A percentile compares a stretch with the other conserved stretches of the same genome.
phyloP scores from a whole-genome alignment of 1,140 invertebrate genomes.

The Drosophila yakuba region DNA sequence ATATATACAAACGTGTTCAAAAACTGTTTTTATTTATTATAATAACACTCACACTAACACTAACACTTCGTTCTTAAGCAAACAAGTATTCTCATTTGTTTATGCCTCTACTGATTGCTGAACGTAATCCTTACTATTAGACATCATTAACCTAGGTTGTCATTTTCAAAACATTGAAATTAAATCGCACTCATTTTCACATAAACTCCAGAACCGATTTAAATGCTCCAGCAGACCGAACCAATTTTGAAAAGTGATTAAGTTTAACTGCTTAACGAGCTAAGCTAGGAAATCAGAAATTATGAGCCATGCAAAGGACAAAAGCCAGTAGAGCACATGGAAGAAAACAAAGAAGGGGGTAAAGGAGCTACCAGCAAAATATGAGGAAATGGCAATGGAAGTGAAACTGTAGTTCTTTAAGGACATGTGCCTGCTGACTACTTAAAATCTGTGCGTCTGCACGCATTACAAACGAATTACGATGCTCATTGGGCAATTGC shows the following conservation, averaged over 20 bases:
- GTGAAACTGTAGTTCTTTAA: constrained; percentile 9
- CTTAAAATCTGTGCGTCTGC: constrained; percentile 82
- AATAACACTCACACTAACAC: too few relatives aligned
- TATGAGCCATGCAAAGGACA: constrained; percentile 58
- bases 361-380: constrained; percentile 1
- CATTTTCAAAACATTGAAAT: constrained; percentile 23
- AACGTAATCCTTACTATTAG: constrained; percentile 16
- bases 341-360: constrained; percentile 55
- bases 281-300: constrained; percentile 72
- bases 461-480: constrained; percentile 82
- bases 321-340: constrained; percentile 59
- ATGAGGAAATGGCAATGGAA: constrained; percentile 13
- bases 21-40: too few relatives aligned
- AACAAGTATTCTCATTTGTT: not conserved
- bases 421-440: constrained; percentile 52
- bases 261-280: constrained; percentile 72
- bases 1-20: too few relatives aligned
- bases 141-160: constrained; percentile 15
- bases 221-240: constrained; percentile 13
- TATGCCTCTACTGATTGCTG: not conserved
- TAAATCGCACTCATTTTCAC: constrained; percentile 3
- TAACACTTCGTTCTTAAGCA: not conserved
- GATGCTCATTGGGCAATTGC: constrained; percentile 80
- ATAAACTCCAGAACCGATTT: not conserved
- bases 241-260: constrained; percentile 62